Percentiles rank a stretch among this genome's conserved stretches.
phyloP scores from a whole-genome alignment of 2,888 invertebrate species.

The Bellardia bayeri region DNA sequence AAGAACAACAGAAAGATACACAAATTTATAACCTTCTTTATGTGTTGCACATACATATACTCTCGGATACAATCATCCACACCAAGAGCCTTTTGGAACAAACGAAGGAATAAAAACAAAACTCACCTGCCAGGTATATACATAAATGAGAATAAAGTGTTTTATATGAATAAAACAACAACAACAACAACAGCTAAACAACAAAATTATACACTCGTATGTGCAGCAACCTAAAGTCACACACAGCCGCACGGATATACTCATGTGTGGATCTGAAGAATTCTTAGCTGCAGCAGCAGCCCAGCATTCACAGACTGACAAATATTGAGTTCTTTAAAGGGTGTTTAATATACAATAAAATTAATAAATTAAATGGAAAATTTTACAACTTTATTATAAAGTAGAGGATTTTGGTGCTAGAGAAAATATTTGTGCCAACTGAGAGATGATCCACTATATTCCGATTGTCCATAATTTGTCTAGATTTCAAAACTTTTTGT shows the following conservation, averaged over 20 bases:
- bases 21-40: conserved; percentile 67
- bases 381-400: too few species aligned
- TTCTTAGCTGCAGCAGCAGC: conserved; percentile 36
- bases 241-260: conserved; percentile 15
- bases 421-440: too few species aligned
- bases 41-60: conserved; percentile 15
- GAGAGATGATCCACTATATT: too few species aligned
- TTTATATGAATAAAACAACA: conserved; percentile 48
- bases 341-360: too few species aligned
- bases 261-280: conserved; percentile 44
- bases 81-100: conserved; percentile 43
- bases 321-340: conserved; percentile 18
- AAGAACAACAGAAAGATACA: conserved; percentile 44
- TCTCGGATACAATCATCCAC: conserved; percentile 43
- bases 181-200: conserved; percentile 2
- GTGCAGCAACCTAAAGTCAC: conserved; percentile 11
- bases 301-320: background rate
- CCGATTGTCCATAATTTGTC: too few species aligned
- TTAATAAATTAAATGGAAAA: too few species aligned
- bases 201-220: background rate
- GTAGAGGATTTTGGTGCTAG: too few species aligned
- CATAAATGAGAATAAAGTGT: conserved; percentile 60
- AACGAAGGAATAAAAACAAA: conserved; percentile 52
- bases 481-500: too few species aligned
- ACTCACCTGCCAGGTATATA: conserved; percentile 68